phyloP scores from a whole-genome alignment of 2,888 invertebrate species.

The Latrodectus elegans region DNA sequence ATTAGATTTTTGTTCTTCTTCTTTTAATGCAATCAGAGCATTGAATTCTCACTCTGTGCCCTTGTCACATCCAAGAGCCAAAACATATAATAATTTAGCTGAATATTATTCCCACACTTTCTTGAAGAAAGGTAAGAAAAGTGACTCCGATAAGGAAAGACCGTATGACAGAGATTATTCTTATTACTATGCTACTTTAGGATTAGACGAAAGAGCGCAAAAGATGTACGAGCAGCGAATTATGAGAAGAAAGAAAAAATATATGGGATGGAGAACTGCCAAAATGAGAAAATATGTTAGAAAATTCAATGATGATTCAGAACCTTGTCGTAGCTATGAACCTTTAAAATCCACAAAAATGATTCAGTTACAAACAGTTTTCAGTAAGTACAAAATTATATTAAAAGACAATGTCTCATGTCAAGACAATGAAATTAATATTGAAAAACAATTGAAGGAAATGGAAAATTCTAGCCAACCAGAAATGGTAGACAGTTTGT shows the following conservation, averaged over 20 bases:
- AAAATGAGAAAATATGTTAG: background rate
- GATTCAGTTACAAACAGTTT: background rate
- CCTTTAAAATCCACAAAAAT: background rate
- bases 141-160: background rate
- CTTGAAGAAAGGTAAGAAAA: background rate
- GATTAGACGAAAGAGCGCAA: background rate
- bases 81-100: conserved; percentile 52
- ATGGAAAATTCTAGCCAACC: no score
- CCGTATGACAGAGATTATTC: conserved; percentile 39
- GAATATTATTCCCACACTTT: conserved; percentile 46
- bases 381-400: background rate
- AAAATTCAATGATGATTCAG: background rate
- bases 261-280: background rate
- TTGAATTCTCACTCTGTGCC: background rate
- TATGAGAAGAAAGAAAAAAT: background rate
- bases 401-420: no score
- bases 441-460: no score
- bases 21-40: conserved; percentile 35
- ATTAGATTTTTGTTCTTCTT: conserved; percentile 45
- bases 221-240: background rate
- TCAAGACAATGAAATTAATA: no score
- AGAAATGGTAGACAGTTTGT: no score
- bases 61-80: conserved; percentile 41
- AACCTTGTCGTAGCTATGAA: background rate
- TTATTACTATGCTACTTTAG: conserved; percentile 38